Evolutionary conservation across 1,140 invertebrate species (phyloP), one percentile per base, ranked within the genome.

Genomic region (Metaphire vulgaris): DNA sequence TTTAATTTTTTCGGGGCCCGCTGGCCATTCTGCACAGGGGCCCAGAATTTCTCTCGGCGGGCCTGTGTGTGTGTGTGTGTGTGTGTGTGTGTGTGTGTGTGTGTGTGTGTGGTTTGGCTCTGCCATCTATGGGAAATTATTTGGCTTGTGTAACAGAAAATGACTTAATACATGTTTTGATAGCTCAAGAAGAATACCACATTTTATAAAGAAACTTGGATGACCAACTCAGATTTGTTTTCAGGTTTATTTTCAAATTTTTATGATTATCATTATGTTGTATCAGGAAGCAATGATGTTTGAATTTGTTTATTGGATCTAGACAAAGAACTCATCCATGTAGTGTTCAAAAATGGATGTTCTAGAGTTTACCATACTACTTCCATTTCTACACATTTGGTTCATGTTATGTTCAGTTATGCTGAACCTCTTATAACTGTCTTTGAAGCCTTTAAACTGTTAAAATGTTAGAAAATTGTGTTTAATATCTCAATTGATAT

Each of bases 241-340:
- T 56, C 83, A 83, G 56, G 82, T 85, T 31, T 77, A 80, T 70
- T 85, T 85, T 74, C 81, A 29, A 71, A 33, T 21, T 28, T 30
- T 72, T 21, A n/a, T 6, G 64, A 30, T 2, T 78, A 81, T 0
- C 74, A 72, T 1, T 79, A 77, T 33, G 34, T 85, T 12, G 33
- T 85, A 0, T 82, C 83, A 21, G 83, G 80, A 30, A 82, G 83
- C 56, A 85, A 85, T 79, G 84, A 85, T 70, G 79, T 76, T 56
- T 64, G 76, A 1, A 79, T 85, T 64, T 72, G 79, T 21, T 68
- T 82, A 15, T 85, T 83, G 84, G 82, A 84, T 74, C 72, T 84
- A 14, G 77, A 76, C 15, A 83, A 83, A 75, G 75, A 80, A 33
- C 77, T 77, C 0, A 56, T 64, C 31, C 72, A 76, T 33, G 69